phyloP scores from a whole-genome alignment of 53 echinoderm and acorn worm species.

The Luidia sarsii region DNA sequence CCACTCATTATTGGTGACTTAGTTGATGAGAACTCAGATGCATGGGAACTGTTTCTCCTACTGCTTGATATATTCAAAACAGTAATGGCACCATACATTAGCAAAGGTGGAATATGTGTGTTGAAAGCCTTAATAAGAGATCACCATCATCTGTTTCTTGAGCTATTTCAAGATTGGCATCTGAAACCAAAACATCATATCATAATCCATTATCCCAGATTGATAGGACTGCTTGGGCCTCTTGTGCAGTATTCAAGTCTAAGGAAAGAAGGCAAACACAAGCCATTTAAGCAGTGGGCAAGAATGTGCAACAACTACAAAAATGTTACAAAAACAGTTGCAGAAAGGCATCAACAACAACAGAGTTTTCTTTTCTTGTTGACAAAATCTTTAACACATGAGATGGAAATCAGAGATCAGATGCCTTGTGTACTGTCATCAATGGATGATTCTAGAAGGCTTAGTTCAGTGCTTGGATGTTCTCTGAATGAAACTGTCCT shows the following conservation, averaged over 20 bases:
- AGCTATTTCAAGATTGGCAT: slow-evolving; percentile 50
- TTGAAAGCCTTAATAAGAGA: slow-evolving; percentile 48
- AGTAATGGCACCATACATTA: no score
- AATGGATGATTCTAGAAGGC: not conserved
- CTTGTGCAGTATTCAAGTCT: slow-evolving; percentile 42
- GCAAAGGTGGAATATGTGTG: slow-evolving; percentile 42
- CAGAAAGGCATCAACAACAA: slow-evolving; percentile 49
- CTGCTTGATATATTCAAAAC: slow-evolving; percentile 54
- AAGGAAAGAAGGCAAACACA: slow-evolving; percentile 52
- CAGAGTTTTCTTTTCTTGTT: slow-evolving; percentile 27
- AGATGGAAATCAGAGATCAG: slow-evolving; percentile 31
- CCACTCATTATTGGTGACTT: slow-evolving; percentile 60
- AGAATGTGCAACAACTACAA: no score
- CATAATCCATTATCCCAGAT: slow-evolving; percentile 46
- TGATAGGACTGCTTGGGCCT: slow-evolving; percentile 35
- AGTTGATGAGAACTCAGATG: slow-evolving; percentile 25
- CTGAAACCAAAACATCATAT: slow-evolving; percentile 67
- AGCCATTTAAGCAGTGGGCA: no score
- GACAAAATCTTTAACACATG: slow-evolving; percentile 9
- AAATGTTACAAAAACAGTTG: slow-evolving; percentile 59
- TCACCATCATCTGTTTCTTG: slow-evolving; percentile 55
- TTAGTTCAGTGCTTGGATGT: slow-evolving; percentile 28
- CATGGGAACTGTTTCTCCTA: slow-evolving; percentile 50
- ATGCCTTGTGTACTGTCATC: slow-evolving; percentile 22
- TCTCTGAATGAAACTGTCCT: not conserved